Evolutionary conservation across 2,888 invertebrate genomes (phyloP).

Genomic region (Ectobius pallidus): DNA sequence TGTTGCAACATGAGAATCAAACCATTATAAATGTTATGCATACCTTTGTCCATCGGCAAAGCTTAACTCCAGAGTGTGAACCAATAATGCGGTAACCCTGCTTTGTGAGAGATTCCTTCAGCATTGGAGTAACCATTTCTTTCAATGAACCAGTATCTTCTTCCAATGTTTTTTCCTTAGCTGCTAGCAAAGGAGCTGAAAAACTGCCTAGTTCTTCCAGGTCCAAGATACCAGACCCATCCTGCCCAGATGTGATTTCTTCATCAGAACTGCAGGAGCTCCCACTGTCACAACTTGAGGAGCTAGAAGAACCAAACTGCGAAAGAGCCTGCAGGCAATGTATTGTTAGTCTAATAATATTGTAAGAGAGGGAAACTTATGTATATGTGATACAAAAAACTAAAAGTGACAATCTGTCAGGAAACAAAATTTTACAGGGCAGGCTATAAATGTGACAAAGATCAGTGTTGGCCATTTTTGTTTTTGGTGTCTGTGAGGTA

Average conservation of each 20-base stretch:
- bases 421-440: too few species aligned
- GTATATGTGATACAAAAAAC: too few species aligned
- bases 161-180: background rate
- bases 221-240: constrained; percentile 36
- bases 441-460: too few species aligned
- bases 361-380: too few species aligned
- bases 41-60: constrained; percentile 66
- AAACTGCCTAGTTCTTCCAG: constrained; percentile 39
- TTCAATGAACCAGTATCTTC: constrained; percentile 30
- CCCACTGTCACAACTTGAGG: constrained; percentile 28
- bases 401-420: too few species aligned
- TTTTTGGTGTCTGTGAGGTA: too few species aligned
- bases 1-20: too few species aligned
- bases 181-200: constrained; percentile 20
- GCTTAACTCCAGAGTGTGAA: constrained; percentile 63
- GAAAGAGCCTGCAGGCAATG: too few species aligned
- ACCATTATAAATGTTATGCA: too few species aligned
- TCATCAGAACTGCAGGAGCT: constrained; percentile 6
- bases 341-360: too few species aligned
- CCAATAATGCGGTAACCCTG: constrained; percentile 64
- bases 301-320: background rate
- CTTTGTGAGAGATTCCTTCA: constrained; percentile 59
- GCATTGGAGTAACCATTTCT: constrained; percentile 61
- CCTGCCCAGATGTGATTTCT: constrained; percentile 1
- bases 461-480: too few species aligned